These are phyloP conservation scores for Lepidurus packardi DNA, from an alignment of 1,140 invertebrate genomes.

Conservation along the genomic window DNA sequence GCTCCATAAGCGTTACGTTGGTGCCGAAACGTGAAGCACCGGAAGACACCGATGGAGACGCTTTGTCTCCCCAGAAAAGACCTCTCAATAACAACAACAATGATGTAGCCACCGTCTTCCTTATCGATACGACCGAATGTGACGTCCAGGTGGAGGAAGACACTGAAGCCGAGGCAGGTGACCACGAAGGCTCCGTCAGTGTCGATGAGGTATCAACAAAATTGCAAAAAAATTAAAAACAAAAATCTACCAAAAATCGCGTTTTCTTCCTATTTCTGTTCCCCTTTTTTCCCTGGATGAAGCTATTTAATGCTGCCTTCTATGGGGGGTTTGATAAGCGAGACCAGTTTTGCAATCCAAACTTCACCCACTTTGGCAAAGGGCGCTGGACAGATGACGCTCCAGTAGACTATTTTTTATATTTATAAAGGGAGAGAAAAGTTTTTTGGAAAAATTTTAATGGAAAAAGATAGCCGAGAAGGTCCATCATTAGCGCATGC, in stretches of 20 bases:
- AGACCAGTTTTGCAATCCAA: too few species aligned
- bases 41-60: slow-evolving; percentile 45
- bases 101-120: slow-evolving; percentile 55
- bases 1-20: slow-evolving; percentile 19
- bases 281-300: too few species aligned
- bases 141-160: slow-evolving; percentile 47
- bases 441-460: too few species aligned
- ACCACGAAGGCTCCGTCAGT: slow-evolving; percentile 29
- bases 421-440: too few species aligned
- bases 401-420: too few species aligned
- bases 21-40: slow-evolving; percentile 34
- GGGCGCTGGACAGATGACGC: too few species aligned
- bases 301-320: too few species aligned
- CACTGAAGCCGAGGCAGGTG: slow-evolving; percentile 41
- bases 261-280: neutral
- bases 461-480: too few species aligned
- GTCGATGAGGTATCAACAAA: slow-evolving; percentile 31
- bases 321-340: too few species aligned
- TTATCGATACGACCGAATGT: slow-evolving; percentile 49
- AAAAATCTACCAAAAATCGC: neutral
- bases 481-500: too few species aligned
- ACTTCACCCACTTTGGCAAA: too few species aligned
- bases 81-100: slow-evolving; percentile 46
- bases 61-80: slow-evolving; percentile 48
- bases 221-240: neutral